These are phyloP conservation scores for Nymphalis io DNA, from an alignment of 1,140 invertebrate species.

Conservation along the genomic window DNA sequence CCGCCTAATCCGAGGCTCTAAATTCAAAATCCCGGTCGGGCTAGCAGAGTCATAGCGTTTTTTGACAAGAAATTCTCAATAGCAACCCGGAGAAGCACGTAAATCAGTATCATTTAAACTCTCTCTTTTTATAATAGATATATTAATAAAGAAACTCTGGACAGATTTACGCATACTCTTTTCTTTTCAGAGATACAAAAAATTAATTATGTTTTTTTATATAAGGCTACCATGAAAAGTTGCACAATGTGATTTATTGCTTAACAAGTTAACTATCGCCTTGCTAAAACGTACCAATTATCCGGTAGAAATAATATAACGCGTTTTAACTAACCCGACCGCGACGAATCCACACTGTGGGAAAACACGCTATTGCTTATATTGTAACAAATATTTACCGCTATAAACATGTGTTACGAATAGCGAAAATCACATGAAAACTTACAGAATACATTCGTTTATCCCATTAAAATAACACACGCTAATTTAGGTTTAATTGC, in stretches of 20 bases:
- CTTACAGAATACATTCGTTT: neutral
- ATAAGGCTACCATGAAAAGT: neutral
- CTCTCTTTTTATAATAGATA: no score
- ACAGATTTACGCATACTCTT: no score
- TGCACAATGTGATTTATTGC: conserved; percentile 13
- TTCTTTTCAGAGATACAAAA: no score
- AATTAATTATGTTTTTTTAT: no score
- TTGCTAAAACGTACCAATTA: conserved; percentile 30
- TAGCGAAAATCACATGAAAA: conserved; percentile 53
- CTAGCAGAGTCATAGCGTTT: no score
- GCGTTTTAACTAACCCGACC: conserved; percentile 28
- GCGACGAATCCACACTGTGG: conserved; percentile 65
- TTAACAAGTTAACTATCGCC: conserved; percentile 21
- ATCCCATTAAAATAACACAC: conserved; percentile 7
- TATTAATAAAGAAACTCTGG: no score
- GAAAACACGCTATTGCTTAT: conserved; percentile 57
- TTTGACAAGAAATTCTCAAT: no score
- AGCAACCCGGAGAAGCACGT: no score
- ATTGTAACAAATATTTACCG: conserved; percentile 49
- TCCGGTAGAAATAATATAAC: conserved; percentile 29
- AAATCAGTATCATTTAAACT: no score
- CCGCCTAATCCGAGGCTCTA: no score
- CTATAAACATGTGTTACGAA: conserved; percentile 51
- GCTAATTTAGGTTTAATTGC: conserved; percentile 24
- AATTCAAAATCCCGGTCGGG: no score